Evolutionary conservation across 2,888 invertebrate species (phyloP).

Genomic region (Camponotus fellah): DNA sequence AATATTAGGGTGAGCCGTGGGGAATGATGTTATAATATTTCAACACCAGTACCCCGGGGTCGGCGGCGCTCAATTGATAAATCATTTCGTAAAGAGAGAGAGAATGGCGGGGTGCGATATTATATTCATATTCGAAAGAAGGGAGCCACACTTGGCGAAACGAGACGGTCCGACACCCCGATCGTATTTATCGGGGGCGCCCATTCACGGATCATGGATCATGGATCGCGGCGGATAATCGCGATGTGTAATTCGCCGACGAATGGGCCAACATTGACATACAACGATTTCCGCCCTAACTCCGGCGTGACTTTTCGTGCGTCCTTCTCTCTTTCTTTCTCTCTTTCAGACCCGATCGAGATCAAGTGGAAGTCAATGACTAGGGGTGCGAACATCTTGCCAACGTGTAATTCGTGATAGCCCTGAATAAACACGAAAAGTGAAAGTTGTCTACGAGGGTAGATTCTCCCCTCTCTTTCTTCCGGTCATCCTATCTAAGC

Average conservation of each 20-base stretch:
- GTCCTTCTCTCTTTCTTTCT: constrained; percentile 10
- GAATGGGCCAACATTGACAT: constrained; percentile 68
- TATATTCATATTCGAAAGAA: constrained; percentile 74
- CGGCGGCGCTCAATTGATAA: constrained; percentile 83
- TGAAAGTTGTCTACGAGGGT: constrained; percentile 27
- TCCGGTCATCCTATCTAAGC: constrained; percentile 37
- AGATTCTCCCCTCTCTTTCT: neutral
- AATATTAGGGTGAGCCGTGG: constrained; percentile 82
- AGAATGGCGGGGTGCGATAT: constrained; percentile 77
- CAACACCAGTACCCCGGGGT: constrained; percentile 82
- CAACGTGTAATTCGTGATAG: constrained; percentile 40
- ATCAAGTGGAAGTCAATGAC: constrained; percentile 54
- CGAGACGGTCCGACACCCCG: constrained; percentile 65
- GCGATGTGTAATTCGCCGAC: constrained; percentile 60
- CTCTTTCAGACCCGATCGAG: constrained; percentile 34
- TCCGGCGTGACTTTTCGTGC: constrained; percentile 30
- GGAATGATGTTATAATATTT: constrained; percentile 85
- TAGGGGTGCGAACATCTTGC: constrained; percentile 42
- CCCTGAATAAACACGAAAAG: constrained; percentile 44
- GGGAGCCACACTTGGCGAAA: constrained; percentile 49
- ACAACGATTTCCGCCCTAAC: constrained; percentile 65
- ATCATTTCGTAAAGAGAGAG: constrained; percentile 80
- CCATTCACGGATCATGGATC: constrained; percentile 75
- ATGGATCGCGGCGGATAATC: constrained; percentile 71
- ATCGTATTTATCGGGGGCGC: constrained; percentile 68